Percentiles rank a stretch among this genome's conserved stretches.
phyloP scores from a whole-genome alignment of 30 jellyfish, hydroid and myxozoan genomes.

The Phacellophora camtschatica region DNA sequence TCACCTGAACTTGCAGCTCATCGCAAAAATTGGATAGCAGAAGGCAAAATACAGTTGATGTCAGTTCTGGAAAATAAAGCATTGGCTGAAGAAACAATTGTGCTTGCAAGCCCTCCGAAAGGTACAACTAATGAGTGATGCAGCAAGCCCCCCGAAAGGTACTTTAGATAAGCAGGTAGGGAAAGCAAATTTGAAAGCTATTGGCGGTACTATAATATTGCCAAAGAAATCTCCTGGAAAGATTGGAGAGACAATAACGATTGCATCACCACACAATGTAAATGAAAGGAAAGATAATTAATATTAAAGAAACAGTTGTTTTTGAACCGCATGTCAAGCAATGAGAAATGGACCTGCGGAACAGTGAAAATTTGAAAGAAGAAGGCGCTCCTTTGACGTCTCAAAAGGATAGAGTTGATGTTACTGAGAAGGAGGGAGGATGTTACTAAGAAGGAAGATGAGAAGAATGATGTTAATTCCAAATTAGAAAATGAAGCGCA shows the following conservation, averaged over 20 bases:
- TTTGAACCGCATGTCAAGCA: no score
- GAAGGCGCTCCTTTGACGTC: no score
- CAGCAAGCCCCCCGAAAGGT: no score
- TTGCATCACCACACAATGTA: not conserved
- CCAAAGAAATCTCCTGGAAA: slow-evolving; percentile 40
- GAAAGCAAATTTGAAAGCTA: not conserved
- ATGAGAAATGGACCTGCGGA: no score
- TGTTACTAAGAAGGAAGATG: slow-evolving; percentile 19
- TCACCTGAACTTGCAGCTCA: slow-evolving; percentile 53
- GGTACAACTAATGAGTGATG: no score
- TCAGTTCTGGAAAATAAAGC: slow-evolving; percentile 68
- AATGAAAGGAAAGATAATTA: no score
- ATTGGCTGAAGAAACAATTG: slow-evolving; percentile 58
- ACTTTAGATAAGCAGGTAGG: not conserved
- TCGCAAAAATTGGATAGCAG: slow-evolving; percentile 71
- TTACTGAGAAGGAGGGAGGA: not conserved
- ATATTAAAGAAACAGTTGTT: no score
- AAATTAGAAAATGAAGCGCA: no score
- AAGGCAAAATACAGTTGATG: slow-evolving; percentile 78
- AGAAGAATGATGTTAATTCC: no score
- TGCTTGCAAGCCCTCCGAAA: slow-evolving; percentile 9
- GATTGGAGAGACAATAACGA: slow-evolving; percentile 17
- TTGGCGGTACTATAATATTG: slow-evolving; percentile 68
- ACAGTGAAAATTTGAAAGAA: no score
- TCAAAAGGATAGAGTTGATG: no score